Evolutionary conservation across 2,113 vertebrate genomes (phyloP).

Genomic region (Irena cyanogastra): DNA sequence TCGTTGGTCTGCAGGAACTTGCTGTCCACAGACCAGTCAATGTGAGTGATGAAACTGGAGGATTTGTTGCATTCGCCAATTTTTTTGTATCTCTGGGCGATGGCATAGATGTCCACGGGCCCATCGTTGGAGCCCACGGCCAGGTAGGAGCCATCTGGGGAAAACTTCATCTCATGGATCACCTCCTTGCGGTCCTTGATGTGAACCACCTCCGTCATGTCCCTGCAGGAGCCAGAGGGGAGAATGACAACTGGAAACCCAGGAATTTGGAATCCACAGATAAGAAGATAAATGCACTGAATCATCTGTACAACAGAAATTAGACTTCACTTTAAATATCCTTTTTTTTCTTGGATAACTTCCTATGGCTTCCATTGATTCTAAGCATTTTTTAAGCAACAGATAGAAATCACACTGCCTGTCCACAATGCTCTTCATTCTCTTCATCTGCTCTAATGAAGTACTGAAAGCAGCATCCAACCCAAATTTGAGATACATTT

Average conservation of each 20-base stretch:
- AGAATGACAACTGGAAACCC: background rate
- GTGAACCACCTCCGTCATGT: constrained; percentile 98
- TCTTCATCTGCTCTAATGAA: background rate
- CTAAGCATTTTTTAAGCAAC: background rate
- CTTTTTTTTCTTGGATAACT: background rate
- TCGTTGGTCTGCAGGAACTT: constrained; percentile 95
- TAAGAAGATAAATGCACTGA: background rate
- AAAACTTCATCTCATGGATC: constrained; percentile 97
- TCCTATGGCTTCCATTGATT: background rate
- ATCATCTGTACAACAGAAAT: background rate
- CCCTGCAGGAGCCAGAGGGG: constrained; percentile 71
- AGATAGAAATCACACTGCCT: background rate
- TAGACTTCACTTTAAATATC: background rate
- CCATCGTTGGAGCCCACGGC: constrained; percentile 96
- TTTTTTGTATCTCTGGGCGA: constrained; percentile 93
- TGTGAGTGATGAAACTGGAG: constrained; percentile 91
- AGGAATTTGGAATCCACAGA: background rate
- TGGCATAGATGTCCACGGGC: constrained; percentile 88
- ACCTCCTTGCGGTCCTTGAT: constrained; percentile 97
- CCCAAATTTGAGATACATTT: background rate
- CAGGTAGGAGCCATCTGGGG: constrained; percentile 89
- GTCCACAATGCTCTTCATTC: background rate
- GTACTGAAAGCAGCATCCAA: background rate
- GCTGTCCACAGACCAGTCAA: constrained; percentile 96
- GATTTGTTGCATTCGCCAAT: constrained; percentile 92